Evolutionary conservation across 1,140 invertebrate genomes (phyloP).

Genomic region (Atta colombica): DNA sequence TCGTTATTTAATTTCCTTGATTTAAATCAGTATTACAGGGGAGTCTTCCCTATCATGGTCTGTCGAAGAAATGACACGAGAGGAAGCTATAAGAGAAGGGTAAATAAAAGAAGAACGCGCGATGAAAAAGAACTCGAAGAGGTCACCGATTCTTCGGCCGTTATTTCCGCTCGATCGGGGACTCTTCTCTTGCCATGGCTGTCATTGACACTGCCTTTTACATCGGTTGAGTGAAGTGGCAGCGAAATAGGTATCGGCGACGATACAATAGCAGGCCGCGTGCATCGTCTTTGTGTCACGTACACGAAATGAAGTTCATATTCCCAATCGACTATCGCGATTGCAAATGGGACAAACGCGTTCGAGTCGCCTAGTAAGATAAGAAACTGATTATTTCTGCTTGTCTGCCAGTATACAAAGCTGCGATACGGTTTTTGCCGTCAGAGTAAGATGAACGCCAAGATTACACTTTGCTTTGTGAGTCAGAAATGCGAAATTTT

Average conservation of each 20-base stretch:
- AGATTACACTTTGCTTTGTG: conserved; percentile 21
- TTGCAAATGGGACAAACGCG: conserved; percentile 29
- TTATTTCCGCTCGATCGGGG: conserved; percentile 75
- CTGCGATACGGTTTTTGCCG: neutral
- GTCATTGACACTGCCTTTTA: conserved; percentile 70
- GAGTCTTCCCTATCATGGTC: neutral
- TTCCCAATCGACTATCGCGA: conserved; percentile 37
- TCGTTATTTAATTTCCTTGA: conserved; percentile 39
- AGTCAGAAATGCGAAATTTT: neutral
- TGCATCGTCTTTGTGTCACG: conserved; percentile 37
- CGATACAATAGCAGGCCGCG: conserved; percentile 64
- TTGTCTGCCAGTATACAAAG: neutral
- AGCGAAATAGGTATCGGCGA: conserved; percentile 56
- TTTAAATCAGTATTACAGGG: conserved; percentile 1
- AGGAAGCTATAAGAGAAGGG: neutral
- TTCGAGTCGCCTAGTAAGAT: conserved; percentile 5
- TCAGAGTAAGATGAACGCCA: neutral
- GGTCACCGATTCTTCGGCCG: conserved; percentile 71
- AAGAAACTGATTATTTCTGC: conserved; percentile 51
- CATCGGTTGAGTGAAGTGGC: neutral
- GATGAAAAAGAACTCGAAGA: conserved; percentile 11
- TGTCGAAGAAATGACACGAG: neutral
- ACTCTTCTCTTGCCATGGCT: conserved; percentile 50
- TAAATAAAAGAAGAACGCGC: conserved; percentile 28
- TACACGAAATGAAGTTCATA: conserved; percentile 21